Base-by-base conservation (phyloP, 2,888 invertebrate species). In the Phania funesta region DNA sequence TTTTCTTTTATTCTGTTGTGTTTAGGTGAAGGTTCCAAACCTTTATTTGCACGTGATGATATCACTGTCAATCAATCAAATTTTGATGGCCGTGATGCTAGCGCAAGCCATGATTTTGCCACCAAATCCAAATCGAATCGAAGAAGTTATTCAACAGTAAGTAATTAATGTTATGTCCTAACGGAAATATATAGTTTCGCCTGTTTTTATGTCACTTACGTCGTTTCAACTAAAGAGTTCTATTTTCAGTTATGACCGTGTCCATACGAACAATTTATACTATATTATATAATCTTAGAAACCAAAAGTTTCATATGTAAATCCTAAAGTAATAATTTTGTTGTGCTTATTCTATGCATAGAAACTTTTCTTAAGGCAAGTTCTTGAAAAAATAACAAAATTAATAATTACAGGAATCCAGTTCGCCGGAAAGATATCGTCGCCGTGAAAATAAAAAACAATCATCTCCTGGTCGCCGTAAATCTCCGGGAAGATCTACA, bases 11-110 rank as follows among this genome's bases (percentile, higher is more conserved):
- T 64, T 35, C 16, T 74, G 35, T 50, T 64, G 0, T 65, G 32
- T 64, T 67, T 83, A 86, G 86, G 84, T 81, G 86, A 86, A 82
- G 86, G 86, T 48, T 82, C 84, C 20, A 85, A 80, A 52, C 85
- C 86, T 46, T 62, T 85, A 62, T 86, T 85, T 79, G 70, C 80
- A n/a, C 82, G 85, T 13, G 81, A 82, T 38, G 85, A 86, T 71
- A 80, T 85, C 11, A 60, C 52, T 38, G 80, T 81, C n/a, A 85
- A 85, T 56, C 68, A 48, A 3, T 13, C 44, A 26, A 35, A 13
- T 16, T 7, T 26, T 7, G 56, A 46, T 6, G 16, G 11, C 16
- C 54, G 29, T 38, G 64, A 38, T 9, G 26, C 8, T 54, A 22
- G 8, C 46, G 3, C 71, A 6, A 7, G 16, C 13, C 32, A 44